Percentiles rank a stretch among this genome's conserved stretches.
phyloP scores from a whole-genome alignment of 2,113 vertebrate species.

The Callopanchax toddi region DNA sequence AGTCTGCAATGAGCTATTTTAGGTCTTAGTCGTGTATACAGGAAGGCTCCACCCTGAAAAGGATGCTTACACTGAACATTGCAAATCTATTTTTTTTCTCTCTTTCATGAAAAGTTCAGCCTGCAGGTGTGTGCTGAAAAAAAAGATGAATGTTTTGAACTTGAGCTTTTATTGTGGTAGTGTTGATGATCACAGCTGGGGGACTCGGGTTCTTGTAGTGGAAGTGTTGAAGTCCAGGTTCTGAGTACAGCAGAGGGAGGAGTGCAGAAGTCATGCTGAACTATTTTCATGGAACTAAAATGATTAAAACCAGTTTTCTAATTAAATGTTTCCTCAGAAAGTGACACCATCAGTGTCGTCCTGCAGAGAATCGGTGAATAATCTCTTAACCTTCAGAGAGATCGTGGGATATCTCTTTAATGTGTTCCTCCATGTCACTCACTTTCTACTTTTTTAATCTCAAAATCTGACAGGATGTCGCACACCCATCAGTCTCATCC shows the following conservation, averaged over 20 bases:
- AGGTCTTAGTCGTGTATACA: slow-evolving; percentile 24
- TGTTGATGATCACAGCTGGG: too few species aligned
- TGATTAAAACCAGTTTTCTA: slow-evolving; percentile 32
- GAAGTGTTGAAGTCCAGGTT: background rate
- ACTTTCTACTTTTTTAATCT: slow-evolving; percentile 34
- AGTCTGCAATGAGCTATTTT: slow-evolving; percentile 38
- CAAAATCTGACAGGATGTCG: slow-evolving; percentile 15
- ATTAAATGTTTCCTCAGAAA: slow-evolving; percentile 21
- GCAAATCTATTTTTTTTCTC: background rate
- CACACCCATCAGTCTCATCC: background rate
- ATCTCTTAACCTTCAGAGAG: slow-evolving; percentile 53
- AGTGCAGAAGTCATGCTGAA: too few species aligned
- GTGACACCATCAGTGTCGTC: slow-evolving; percentile 29
- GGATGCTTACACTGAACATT: slow-evolving; percentile 1
- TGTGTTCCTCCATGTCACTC: slow-evolving; percentile 25
- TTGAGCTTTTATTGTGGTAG: slow-evolving; percentile 10
- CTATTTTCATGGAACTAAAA: slow-evolving; percentile 5
- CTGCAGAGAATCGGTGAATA: slow-evolving; percentile 57
- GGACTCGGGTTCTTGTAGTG: background rate
- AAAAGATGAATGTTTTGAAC: slow-evolving; percentile 3
- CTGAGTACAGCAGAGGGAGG: too few species aligned
- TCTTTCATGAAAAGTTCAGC: slow-evolving; percentile 2
- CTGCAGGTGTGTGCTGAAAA: background rate
- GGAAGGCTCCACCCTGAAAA: slow-evolving; percentile 26
- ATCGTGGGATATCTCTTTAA: slow-evolving; percentile 30